Evolutionary conservation across 2,113 vertebrate species (phyloP).

Genomic region (Sander vitreus): DNA sequence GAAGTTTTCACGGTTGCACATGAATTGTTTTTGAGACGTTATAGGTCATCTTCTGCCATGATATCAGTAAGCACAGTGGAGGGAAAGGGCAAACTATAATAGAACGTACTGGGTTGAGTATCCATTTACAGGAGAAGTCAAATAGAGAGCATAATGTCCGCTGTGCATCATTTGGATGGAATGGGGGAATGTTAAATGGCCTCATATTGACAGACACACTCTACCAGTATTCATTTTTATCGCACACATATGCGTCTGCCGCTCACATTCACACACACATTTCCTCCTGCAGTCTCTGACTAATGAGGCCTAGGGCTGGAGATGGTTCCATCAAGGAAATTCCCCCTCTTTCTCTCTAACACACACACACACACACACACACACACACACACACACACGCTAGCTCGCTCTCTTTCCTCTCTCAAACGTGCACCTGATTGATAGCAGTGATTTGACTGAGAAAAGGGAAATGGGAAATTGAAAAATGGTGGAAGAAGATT

Average conservation of each 20-base stretch:
- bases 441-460: constrained; percentile 86
- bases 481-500: constrained; percentile 84
- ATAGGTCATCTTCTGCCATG: constrained; percentile 57
- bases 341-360: constrained; percentile 42
- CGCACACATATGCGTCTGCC: constrained; percentile 9
- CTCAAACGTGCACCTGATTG: constrained; percentile 81
- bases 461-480: constrained; percentile 86
- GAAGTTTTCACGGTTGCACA: constrained; percentile 46
- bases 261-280: constrained; percentile 55
- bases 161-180: constrained; percentile 75
- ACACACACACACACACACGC: constrained; percentile 2
- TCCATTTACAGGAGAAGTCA: constrained; percentile 70
- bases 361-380: constrained; percentile 10
- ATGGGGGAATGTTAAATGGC: constrained; percentile 74
- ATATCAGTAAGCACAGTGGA: constrained; percentile 68
- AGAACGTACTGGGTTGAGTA: constrained; percentile 69
- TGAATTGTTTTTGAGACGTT: constrained; percentile 58
- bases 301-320: constrained; percentile 82
- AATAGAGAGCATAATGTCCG: constrained; percentile 73
- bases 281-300: constrained; percentile 71
- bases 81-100: constrained; percentile 71
- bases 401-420: constrained; percentile 29
- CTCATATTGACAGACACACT: constrained; percentile 77
- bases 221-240: constrained; percentile 70
- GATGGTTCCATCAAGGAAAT: constrained; percentile 83